Evolutionary conservation across 2,797 vertebrate genomes (phyloP).

Genomic region (Xenentodon cancila): DNA sequence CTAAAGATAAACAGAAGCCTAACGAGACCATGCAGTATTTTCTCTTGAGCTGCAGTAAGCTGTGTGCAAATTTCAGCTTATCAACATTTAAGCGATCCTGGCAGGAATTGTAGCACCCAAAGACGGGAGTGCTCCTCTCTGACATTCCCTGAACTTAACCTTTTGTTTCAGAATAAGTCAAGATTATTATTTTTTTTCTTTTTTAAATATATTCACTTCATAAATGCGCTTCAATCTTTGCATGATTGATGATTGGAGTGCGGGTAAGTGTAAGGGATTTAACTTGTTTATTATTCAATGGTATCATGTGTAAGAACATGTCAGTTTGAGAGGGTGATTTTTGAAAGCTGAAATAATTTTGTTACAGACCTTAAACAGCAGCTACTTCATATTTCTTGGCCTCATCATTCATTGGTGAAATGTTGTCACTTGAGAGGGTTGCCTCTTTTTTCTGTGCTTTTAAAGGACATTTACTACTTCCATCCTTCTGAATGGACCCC

Average conservation of each 20-base stretch:
- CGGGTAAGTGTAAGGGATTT: too few species aligned
- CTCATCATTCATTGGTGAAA: conserved; percentile 6
- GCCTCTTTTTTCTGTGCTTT: neutral
- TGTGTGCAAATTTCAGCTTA: neutral
- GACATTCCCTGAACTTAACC: neutral
- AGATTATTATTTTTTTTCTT: neutral
- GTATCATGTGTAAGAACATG: neutral
- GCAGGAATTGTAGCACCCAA: neutral
- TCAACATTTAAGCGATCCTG: neutral
- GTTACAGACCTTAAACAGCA: neutral
- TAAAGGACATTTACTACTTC: neutral
- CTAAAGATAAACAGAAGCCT: conserved; percentile 1
- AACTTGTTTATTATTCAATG: neutral
- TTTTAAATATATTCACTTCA: too few species aligned
- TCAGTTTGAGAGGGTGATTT: neutral
- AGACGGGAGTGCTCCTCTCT: neutral
- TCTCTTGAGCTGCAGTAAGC: neutral
- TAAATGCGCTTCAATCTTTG: too few species aligned
- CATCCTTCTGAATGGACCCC: neutral
- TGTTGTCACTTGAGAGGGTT: neutral
- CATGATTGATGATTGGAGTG: too few species aligned
- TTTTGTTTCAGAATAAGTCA: neutral
- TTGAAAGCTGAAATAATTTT: neutral
- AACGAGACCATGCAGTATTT: neutral
- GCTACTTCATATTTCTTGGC: neutral